Conservation (phyloP, 2,113 vertebrate species). For the Telmatochromis sp. region DNA sequence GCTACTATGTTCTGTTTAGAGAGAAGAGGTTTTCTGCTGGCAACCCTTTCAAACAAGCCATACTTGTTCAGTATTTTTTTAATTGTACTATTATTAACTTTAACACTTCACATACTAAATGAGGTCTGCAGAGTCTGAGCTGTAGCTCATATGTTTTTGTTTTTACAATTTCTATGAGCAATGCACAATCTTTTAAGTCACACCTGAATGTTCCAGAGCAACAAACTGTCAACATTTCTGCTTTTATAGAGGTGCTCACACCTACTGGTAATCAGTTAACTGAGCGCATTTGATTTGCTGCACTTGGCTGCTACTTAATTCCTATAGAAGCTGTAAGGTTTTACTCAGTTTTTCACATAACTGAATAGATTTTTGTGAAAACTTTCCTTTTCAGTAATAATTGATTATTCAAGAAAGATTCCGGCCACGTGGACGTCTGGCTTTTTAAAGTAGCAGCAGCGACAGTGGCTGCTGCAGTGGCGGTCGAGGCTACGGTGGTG, state of each 20-base stretch:
- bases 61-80: not conserved
- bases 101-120: not conserved
- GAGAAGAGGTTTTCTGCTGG: not conserved
- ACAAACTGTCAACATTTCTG: not conserved
- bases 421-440: conserved; percentile 5
- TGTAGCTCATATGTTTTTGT: not conserved
- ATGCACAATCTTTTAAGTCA: not conserved
- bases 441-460: conserved; percentile 16
- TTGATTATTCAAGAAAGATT: not conserved
- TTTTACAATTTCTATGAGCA: not conserved
- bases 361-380: not conserved
- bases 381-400: not conserved
- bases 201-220: not conserved
- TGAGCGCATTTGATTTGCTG: not conserved
- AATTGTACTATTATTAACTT: not conserved
- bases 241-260: not conserved
- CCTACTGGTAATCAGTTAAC: not conserved
- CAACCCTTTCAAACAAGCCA: not conserved
- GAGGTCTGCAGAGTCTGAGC: not conserved
- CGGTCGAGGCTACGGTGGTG: not conserved
- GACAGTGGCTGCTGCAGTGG: not conserved
- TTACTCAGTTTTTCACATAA: not conserved
- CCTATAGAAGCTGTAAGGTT: not conserved
- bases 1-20: not conserved
- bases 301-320: not conserved